Percentiles rank a stretch among this genome's conserved stretches.
These are phyloP conservation scores for Chloromyia formosa DNA, from an alignment of 2,888 invertebrate species.

Conservation along the genomic window DNA sequence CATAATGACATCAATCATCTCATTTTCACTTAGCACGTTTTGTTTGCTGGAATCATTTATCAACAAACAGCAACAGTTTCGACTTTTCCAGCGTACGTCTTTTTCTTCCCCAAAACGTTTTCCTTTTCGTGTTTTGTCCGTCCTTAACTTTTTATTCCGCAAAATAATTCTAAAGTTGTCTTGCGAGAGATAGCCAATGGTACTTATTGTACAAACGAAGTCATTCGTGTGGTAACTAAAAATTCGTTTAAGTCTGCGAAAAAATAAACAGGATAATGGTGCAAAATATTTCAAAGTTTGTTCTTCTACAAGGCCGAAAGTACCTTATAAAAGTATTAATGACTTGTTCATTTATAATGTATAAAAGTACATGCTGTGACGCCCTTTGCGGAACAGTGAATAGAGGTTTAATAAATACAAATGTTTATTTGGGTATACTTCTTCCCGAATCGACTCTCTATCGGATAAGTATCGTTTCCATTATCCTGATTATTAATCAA, in stretches of 20 bases:
- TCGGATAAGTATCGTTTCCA: neutral
- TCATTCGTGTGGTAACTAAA: neutral
- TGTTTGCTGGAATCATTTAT: slow-evolving; percentile 42
- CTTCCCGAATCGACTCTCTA: neutral
- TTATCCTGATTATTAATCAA: slow-evolving; percentile 19
- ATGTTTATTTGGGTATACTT: neutral
- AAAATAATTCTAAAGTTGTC: neutral
- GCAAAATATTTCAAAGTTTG: neutral
- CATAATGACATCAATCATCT: slow-evolving; percentile 42
- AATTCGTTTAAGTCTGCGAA: neutral
- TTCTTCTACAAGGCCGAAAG: neutral
- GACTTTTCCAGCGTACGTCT: neutral
- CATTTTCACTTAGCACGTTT: slow-evolving; percentile 40
- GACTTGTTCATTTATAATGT: neutral
- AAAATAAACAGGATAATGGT: neutral
- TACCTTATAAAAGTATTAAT: neutral
- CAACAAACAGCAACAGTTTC: slow-evolving; percentile 43
- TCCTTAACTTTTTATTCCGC: neutral
- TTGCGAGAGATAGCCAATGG: neutral
- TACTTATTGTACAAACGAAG: neutral
- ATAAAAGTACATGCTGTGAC: neutral
- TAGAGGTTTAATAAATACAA: neutral
- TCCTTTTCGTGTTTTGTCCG: neutral
- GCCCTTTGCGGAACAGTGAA: neutral
- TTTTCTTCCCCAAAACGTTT: neutral